Percentiles rank a stretch among this genome's conserved stretches.
Conservation (phyloP, 1,140 invertebrate species). For the Drosophila nigrodunni region DNA sequence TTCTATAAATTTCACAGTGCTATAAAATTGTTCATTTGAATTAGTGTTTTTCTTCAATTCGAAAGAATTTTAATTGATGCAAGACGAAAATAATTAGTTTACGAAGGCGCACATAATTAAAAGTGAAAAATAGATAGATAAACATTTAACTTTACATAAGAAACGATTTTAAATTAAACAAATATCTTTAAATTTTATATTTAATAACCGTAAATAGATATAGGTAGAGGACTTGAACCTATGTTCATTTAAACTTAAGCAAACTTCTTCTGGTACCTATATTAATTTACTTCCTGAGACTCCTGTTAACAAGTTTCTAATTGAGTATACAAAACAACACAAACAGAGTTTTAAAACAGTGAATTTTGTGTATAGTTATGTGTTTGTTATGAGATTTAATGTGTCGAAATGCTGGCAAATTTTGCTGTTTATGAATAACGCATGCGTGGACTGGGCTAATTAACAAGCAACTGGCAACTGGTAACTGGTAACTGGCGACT, state of each 20-base stretch:
- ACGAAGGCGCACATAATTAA: not conserved
- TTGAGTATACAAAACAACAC: not conserved
- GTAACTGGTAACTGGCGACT: not conserved
- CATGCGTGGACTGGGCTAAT: conserved; percentile 52
- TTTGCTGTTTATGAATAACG: conserved; percentile 39
- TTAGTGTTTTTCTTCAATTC: conserved; percentile 4
- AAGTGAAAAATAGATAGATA: not conserved
- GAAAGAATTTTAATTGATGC: conserved; percentile 27
- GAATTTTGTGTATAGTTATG: not conserved
- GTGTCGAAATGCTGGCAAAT: conserved; percentile 15
- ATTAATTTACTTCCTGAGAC: too few species aligned
- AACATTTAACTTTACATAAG: too few species aligned
- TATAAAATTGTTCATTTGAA: conserved; percentile 26
- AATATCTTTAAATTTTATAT: too few species aligned
- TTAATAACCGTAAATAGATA: too few species aligned
- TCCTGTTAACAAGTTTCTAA: too few species aligned
- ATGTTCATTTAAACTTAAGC: too few species aligned
- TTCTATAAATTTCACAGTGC: conserved; percentile 37
- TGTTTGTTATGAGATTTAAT: conserved; percentile 10
- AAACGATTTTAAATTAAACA: too few species aligned
- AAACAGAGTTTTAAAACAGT: conserved; percentile 2
- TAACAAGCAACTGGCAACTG: conserved; percentile 45
- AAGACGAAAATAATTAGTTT: not conserved
- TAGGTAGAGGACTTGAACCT: too few species aligned
- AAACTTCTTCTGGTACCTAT: too few species aligned